Evolutionary conservation across 2,888 invertebrate species (phyloP), one percentile per base, ranked within the genome.

Genomic region (Dysmachus trigonus): DNA sequence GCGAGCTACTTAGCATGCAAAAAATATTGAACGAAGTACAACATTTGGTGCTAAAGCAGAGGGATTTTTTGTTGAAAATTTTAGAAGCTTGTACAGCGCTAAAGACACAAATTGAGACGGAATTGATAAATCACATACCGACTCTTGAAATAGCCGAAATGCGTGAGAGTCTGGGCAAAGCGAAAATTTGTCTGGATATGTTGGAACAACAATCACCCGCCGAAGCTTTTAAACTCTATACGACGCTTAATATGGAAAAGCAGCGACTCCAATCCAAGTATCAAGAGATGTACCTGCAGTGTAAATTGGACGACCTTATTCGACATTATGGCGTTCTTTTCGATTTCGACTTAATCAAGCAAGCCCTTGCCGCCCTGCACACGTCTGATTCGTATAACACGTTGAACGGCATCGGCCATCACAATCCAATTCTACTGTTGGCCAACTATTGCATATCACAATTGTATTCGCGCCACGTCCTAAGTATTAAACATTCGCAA

Each of bases 361-460:
- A 95, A 89, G 95, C 95, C 0, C 91, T 95, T 38, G 93, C 94
- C 84, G 94, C 93, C 71, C 93, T 95, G 72, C 94, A 95, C 89
- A 93, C 93, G 87, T 93, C 94, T 83, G 90, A 92, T 84, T 91
- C 86, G 38, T 87, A 86, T n/a, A 86, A 87, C 53, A 87, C 88
- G 33, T 86, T 87, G 30, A 89, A 88, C 51, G 88, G 88, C 18
- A 81, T 87, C 47, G 92, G 93, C 7, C 93, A 94, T 87, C 94
- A 95, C 89, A 95, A 96, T 90, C 95, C 95, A 6, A 94, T 95
- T 71, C 92, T 96, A 88, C 94, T 96, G 90, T 93, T 96, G 87
- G 95, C 95, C 85, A 96, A 96, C 90, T 96, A 96, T 90, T 96
- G 96, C 91, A 95, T 95, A 93, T 95, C 95, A 22, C 95, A 95